Base-by-base conservation (phyloP, 2,113 vertebrate genomes). In the Podilymbus podiceps region DNA sequence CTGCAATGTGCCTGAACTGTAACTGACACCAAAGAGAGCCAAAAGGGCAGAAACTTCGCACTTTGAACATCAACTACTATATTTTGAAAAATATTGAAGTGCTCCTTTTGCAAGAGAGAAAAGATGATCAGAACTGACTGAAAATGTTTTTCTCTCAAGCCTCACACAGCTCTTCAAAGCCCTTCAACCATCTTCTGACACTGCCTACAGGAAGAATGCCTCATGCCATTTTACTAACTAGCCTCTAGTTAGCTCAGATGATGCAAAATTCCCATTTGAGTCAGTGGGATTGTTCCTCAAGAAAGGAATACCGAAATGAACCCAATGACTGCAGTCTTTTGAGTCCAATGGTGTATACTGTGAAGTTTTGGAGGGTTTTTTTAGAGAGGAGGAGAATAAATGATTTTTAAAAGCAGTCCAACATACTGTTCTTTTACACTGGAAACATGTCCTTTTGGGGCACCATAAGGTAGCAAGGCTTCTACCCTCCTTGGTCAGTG, bases 1-100 rank as follows among this genome's bases (percentile, higher is more conserved):
- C 42, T 66, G 71, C 11, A 67, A 47, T 25, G 13, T 89, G 46
- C 63, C 53, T 91, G 55, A 93, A 86, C 31, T 44, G 24, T 66
- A 93, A 94, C 93, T 90, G 89, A 96, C 93, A 90, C 15, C 66
- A 85, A 89, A 71, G 1, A 52, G 35, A 88, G 42, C 11, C 64
- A 59, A 69, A 74, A 63, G 19, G 7, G 38, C 11, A 90, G 46
- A 88, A 58, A 66, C 15, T 40, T 78, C 85, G 56, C 35, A 89
- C 73, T 72, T 76, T 49, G 38, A 9, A 60, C 30, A 80, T 67
- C 74, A 82, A 52, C 47, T 53, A 52, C 35, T 81, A 0, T 40
- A 59, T 66, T 85, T 69, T 67, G 6, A 73, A 85, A 91, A 86
- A 86, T 6, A 55, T 7, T 31, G 15, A 89, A 44, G 38, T 83